These are phyloP conservation scores for Sericinus montela DNA, from an alignment of 2,888 invertebrate genomes.

Conservation along the genomic window DNA sequence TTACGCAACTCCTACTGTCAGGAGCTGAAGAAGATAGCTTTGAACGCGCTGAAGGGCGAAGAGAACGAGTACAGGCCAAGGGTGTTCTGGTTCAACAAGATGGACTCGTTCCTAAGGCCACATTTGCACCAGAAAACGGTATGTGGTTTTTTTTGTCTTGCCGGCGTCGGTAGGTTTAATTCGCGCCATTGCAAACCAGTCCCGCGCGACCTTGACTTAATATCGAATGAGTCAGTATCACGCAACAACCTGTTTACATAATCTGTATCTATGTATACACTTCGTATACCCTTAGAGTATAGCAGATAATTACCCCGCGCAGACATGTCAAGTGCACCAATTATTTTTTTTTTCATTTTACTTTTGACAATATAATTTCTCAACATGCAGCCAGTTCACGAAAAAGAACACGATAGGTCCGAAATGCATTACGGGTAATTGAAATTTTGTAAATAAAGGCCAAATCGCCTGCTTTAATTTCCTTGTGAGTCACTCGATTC, in stretches of 20 bases:
- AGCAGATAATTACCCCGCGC: too few species aligned
- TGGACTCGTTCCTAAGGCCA: conserved; percentile 47
- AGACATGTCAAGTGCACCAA: too few species aligned
- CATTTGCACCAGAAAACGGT: conserved; percentile 28
- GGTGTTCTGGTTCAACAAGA: conserved; percentile 42
- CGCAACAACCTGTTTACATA: not conserved
- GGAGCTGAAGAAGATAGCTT: not conserved
- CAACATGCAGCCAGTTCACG: too few species aligned
- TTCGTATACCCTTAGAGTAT: not conserved
- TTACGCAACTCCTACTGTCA: conserved; percentile 41
- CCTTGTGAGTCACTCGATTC: too few species aligned
- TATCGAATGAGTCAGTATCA: not conserved
- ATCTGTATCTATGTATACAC: not conserved
- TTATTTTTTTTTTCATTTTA: too few species aligned
- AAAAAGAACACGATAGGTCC: too few species aligned
- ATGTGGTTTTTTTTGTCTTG: not conserved
- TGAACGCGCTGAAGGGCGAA: not conserved
- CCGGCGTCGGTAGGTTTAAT: not conserved
- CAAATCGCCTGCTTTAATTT: too few species aligned
- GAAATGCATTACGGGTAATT: too few species aligned
- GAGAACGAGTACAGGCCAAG: not conserved
- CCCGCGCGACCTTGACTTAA: not conserved
- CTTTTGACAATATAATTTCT: too few species aligned
- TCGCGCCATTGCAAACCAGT: not conserved
- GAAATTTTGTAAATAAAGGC: too few species aligned